Evolutionary conservation across 2,113 vertebrate genomes (phyloP).

Genomic region (Pterophyllum scalare): DNA sequence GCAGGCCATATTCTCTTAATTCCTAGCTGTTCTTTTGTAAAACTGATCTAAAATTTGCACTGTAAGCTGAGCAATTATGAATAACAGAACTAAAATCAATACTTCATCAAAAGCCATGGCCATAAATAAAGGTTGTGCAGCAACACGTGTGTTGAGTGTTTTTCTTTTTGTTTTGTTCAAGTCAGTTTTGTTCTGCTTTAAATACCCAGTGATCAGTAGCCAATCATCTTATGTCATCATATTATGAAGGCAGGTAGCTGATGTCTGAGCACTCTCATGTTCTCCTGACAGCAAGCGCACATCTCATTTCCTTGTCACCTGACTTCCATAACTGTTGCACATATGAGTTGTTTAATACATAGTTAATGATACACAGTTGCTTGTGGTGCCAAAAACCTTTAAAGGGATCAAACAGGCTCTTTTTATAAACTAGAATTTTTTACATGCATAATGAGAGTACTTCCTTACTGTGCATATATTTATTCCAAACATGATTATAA

Average conservation of each 20-base stretch:
- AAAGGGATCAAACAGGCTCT: too few species aligned
- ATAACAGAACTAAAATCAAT: background rate
- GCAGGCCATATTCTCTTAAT: background rate
- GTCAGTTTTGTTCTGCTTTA: background rate
- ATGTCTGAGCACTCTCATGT: background rate
- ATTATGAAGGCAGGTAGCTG: background rate
- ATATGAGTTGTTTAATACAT: background rate
- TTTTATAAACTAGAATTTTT: background rate
- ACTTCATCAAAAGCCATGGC: background rate
- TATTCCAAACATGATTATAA: background rate
- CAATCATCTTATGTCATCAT: background rate
- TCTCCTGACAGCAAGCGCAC: background rate
- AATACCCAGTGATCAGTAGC: background rate
- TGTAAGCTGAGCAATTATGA: background rate
- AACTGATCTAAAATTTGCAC: background rate
- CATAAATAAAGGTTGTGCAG: background rate
- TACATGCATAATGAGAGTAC: background rate
- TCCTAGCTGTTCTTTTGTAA: rapidly evolving
- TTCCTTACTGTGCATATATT: background rate
- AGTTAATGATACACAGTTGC: background rate
- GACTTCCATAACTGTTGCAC: background rate
- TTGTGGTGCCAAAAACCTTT: background rate
- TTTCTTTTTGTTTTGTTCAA: background rate
- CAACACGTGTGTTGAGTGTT: background rate
- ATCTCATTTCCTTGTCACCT: background rate